Percentiles rank a stretch among this genome's conserved stretches.
phyloP scores from a whole-genome alignment of 2,797 vertebrate genomes.

The Artibeus lituratus region DNA sequence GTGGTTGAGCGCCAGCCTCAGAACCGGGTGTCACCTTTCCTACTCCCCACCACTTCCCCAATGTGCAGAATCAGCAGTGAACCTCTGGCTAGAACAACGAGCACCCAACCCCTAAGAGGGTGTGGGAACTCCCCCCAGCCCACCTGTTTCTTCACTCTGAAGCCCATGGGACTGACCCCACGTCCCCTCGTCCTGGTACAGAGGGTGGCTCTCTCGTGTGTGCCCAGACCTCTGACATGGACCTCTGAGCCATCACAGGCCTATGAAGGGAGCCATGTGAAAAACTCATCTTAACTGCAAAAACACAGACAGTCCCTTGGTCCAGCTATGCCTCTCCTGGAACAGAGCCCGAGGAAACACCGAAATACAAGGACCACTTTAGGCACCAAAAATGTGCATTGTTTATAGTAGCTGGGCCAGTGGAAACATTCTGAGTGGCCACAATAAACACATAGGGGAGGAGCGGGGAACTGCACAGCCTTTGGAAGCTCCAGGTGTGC shows the following conservation, averaged over 20 bases:
- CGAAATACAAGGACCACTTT: neutral
- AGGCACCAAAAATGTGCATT: neutral
- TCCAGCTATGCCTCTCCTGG: neutral
- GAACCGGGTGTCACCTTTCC: neutral
- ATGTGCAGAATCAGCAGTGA: neutral
- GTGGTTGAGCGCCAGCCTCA: neutral
- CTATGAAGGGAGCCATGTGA: accelerated
- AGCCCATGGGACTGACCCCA: neutral
- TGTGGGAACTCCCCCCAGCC: neutral
- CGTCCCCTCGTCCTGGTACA: accelerated
- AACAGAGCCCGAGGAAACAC: neutral
- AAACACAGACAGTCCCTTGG: accelerated
- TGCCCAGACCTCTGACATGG: accelerated
- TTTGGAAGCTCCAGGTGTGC: neutral
- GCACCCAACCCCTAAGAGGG: neutral
- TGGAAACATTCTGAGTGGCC: neutral
- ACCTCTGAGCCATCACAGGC: neutral
- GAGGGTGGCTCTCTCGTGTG: neutral
- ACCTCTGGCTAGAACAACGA: neutral
- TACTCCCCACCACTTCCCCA: accelerated
- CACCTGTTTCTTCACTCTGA: neutral
- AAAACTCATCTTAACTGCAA: neutral
- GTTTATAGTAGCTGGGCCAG: accelerated
- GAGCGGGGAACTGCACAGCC: accelerated
- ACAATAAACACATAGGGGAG: neutral